Percentiles rank a stretch among this genome's conserved stretches.
These are phyloP conservation scores for Volucella zonaria DNA, from an alignment of 2,888 invertebrate species.

Conservation along the genomic window DNA sequence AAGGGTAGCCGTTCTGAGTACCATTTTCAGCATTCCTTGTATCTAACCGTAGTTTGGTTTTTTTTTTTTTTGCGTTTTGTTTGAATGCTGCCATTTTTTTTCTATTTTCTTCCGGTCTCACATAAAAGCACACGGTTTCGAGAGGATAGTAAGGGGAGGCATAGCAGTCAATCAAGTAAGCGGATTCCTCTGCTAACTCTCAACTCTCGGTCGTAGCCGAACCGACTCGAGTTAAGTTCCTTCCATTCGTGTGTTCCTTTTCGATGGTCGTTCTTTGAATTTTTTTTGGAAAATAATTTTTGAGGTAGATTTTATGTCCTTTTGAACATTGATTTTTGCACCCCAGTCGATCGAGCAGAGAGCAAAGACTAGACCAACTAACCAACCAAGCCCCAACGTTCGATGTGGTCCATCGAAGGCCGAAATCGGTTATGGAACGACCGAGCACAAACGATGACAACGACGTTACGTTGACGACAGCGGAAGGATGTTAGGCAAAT, in stretches of 20 bases:
- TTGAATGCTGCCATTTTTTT: background rate
- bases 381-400: background rate
- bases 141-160: background rate
- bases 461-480: background rate
- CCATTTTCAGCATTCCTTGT: slow-evolving; percentile 57
- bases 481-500: slow-evolving; percentile 64
- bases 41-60: slow-evolving; percentile 58
- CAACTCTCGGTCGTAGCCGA: no score
- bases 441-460: slow-evolving; percentile 17
- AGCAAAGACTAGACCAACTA: slow-evolving; percentile 16
- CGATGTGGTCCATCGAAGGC: slow-evolving; percentile 22
- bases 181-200: slow-evolving; percentile 49
- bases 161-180: slow-evolving; percentile 56
- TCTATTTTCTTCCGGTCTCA: slow-evolving; percentile 31
- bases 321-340: slow-evolving; percentile 73
- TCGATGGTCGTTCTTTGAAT: slow-evolving; percentile 1
- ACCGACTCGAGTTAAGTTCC: no score
- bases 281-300: slow-evolving; percentile 51
- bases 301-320: slow-evolving; percentile 71
- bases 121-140: slow-evolving; percentile 15
- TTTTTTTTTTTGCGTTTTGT: slow-evolving; percentile 2
- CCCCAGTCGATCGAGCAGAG: slow-evolving; percentile 62
- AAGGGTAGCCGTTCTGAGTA: background rate
- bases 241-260: background rate
- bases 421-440: slow-evolving; percentile 39